These are phyloP conservation scores for Chelonia mydas DNA, from an alignment of 2,797 vertebrate species.

Conservation along the genomic window DNA sequence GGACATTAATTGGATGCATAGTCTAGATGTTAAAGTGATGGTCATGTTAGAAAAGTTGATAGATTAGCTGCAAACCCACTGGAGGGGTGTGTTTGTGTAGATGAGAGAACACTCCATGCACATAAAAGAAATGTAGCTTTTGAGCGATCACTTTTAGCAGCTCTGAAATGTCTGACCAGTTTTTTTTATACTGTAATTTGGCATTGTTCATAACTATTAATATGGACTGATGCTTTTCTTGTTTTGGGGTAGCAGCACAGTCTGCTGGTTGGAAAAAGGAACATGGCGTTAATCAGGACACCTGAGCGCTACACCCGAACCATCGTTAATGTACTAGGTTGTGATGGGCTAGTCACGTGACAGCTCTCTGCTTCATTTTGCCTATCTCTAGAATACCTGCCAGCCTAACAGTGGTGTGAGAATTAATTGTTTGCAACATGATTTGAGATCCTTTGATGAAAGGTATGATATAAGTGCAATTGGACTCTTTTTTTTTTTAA, in stretches of 20 bases:
- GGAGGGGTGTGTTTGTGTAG: constrained; percentile 66
- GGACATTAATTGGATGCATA: constrained; percentile 59
- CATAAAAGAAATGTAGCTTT: constrained; percentile 32
- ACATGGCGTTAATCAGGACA: constrained; percentile 29
- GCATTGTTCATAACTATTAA: constrained; percentile 72
- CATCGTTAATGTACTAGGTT: constrained; percentile 8
- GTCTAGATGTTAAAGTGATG: constrained; percentile 67
- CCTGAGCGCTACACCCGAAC: constrained; percentile 18
- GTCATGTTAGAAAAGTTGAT: constrained; percentile 75
- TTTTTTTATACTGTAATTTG: constrained; percentile 71
- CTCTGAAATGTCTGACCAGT: constrained; percentile 66
- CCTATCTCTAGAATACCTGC: constrained; percentile 48
- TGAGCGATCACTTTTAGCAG: constrained; percentile 66
- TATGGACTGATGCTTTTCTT: constrained; percentile 47
- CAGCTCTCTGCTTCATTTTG: neutral
- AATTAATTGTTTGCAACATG: constrained; percentile 65
- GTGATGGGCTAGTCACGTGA: no score
- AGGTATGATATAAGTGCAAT: constrained; percentile 58
- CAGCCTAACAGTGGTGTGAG: constrained; percentile 32
- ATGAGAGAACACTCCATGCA: constrained; percentile 48
- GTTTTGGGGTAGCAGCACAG: constrained; percentile 64
- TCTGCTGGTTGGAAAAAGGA: constrained; percentile 61
- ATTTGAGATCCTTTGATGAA: constrained; percentile 10
- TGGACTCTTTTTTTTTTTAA: constrained; percentile 39
- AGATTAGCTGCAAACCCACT: constrained; percentile 70